A percentile compares a stretch with the other conserved stretches of the same genome.
Conservation (phyloP, 2,113 vertebrate genomes). For the Tachysurus fulvidraco region DNA sequence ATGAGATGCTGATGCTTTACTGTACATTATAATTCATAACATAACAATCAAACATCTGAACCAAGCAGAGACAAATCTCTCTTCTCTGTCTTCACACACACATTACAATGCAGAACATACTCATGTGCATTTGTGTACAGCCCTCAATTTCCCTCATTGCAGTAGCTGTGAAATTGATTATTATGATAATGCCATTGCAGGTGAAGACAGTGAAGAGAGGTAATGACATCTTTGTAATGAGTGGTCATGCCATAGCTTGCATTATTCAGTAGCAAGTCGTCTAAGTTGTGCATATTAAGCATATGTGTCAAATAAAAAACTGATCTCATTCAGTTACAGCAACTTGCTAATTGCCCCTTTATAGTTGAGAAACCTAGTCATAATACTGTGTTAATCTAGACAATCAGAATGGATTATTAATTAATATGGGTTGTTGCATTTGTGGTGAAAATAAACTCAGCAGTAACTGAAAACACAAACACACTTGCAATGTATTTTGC, state of each 20-base stretch:
- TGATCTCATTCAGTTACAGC: constrained; percentile 23
- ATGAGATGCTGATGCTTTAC: not conserved
- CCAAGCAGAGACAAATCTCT: not conserved
- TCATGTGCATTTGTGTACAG: not conserved
- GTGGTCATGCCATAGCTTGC: constrained; percentile 58
- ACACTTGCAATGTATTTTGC: not conserved
- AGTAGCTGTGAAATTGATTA: constrained; percentile 52
- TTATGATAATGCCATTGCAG: constrained; percentile 63
- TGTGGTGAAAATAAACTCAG: not conserved
- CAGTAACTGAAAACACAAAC: not conserved
- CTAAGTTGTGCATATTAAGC: not conserved
- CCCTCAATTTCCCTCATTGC: not conserved
- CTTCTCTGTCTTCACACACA: not conserved
- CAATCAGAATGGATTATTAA: not conserved
- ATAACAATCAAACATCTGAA: not conserved
- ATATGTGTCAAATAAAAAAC: constrained; percentile 14
- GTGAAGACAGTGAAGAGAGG: constrained; percentile 46
- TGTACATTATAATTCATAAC: no score
- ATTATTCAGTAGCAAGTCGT: constrained; percentile 61
- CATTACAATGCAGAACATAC: not conserved
- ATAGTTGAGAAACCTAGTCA: constrained; percentile 1
- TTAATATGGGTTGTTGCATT: not conserved
- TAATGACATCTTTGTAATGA: constrained; percentile 67
- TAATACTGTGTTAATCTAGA: not conserved
- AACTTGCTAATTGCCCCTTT: constrained; percentile 35